A percentile compares a stretch with the other conserved stretches of the same genome.
These are phyloP conservation scores for Felis chaus DNA, from an alignment of 2,113 vertebrate species.

Conservation along the genomic window DNA sequence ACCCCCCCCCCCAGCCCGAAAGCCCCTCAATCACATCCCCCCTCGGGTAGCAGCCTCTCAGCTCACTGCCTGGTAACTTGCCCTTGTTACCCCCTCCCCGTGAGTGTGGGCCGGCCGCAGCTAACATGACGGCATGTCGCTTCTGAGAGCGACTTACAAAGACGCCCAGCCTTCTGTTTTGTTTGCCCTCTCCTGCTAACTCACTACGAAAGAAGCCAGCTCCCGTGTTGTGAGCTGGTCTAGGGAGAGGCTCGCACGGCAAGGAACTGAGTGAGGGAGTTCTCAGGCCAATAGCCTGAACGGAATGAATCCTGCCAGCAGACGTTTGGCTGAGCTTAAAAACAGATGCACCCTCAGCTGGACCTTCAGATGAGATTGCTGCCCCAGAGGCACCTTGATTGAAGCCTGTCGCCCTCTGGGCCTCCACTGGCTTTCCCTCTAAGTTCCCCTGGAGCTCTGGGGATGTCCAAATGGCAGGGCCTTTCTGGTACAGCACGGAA, in stretches of 20 bases:
- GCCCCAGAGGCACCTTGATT: neutral
- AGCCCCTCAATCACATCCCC: neutral
- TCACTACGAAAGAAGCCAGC: neutral
- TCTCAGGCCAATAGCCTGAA: neutral
- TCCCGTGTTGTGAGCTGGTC: neutral
- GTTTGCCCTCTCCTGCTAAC: neutral
- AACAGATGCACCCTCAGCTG: neutral
- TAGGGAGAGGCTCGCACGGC: neutral
- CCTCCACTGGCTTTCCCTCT: neutral
- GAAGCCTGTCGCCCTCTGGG: neutral
- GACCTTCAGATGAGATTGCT: neutral
- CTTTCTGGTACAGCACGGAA: neutral
- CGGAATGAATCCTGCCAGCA: neutral
- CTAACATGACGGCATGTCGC: neutral
- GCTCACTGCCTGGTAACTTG: neutral
- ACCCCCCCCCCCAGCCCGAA: accelerated
- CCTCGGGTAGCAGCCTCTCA: neutral
- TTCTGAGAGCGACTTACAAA: neutral
- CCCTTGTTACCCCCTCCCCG: neutral
- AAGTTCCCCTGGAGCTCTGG: neutral
- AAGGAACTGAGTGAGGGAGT: neutral
- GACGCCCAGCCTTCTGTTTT: neutral
- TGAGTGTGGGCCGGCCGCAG: neutral
- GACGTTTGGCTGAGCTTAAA: neutral
- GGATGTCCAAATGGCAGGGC: neutral